Evolutionary conservation across 2,113 vertebrate genomes (phyloP), one percentile per base, ranked within the genome.

Genomic region (Glaucidium brasilianum): DNA sequence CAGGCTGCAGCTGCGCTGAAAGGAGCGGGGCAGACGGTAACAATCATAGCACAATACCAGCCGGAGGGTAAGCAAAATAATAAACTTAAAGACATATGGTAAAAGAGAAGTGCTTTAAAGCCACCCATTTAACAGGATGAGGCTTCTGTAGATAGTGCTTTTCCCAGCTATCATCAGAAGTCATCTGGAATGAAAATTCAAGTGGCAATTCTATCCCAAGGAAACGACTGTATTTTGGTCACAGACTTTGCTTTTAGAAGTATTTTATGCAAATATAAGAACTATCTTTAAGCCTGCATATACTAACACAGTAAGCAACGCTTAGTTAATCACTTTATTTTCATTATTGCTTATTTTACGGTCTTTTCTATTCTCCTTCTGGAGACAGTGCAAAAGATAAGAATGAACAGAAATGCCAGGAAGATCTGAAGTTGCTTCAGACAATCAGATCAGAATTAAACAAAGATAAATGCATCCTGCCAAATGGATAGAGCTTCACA

Each of bases 1-100:
- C 99, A 99, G 96, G 99, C 99, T 8, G 99, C 99, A 21, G 98
- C 99, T 3, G 99, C 99, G 0, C 98, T 99, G 34, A 99, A 99
- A 90, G 99, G 99, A 64, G 99, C 99, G 2, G 99, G 99, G 68
- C 99, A 99, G 98, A 99, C 98, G 34, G 99, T 99, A 94, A 99
- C 99, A 32, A 99, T 99, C 93, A 97, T 99, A 96, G 99, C 99
- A 97, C 99, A 99, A 96, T 99, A 99, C 96, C 98, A 99, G 95
- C 99, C 99, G 0, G 99, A 99, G 98, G 99, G 99, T 99, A 97
- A 99, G 99, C 97, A 68, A 55, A 47, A 80, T n/a, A 22, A 16
- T 26, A 55, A 1, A 58, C 62, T 30, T 58, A 19, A 25, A 39
- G 83, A 80, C 86, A 74, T 66, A 11, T 15, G 68, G n/a, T 45